Evolutionary conservation across 1,140 invertebrate species (phyloP), one percentile per base, ranked within the genome.

Genomic region (Zophobas atratus): DNA sequence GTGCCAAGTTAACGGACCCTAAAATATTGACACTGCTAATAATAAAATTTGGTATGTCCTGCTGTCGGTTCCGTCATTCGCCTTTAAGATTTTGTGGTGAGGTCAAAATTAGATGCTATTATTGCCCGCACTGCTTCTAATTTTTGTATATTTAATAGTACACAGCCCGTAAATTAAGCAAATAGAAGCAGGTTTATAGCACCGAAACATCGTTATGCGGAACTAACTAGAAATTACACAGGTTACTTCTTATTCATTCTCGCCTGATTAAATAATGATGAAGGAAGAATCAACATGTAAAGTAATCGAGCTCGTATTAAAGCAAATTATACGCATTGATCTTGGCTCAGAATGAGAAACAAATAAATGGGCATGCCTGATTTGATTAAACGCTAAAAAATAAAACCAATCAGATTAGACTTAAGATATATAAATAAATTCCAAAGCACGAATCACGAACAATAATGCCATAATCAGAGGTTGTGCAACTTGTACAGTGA

Each of bases 141-240:
- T 20, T 20, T 20, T 20, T 20, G 20, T 20, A 20, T 20, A 20
- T 20, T 20, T 20, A 20, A 20, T 20, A 20, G 20, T 20, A 20
- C 20, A 20, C 20, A 20, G 20, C 53, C 35, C 53, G 53, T 55
- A 55, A 55, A 55, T 55, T 55, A 55, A 55, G 35, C 53, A 55
- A 55, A 55, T 34, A 55, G 33, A 20, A 55, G 2, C 35, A 34
- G 53, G 32, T 55, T 55, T 55, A 55, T 55, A 34, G 35, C 53
- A 6, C 39, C 2, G 38, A 41, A 67, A 39, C n/a, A 67, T 67
- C 60, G 39, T 67, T 67, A 67, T 67, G 60, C 60, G 60, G 38
- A 67, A 67, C 60, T 67, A 67, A 67, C 39, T 41, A 67, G 60
- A 67, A 67, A 67, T 67, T 67, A 67, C 60, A 67, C 60, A 67